phyloP scores from a whole-genome alignment of 2,113 vertebrate species.

The Trinectes maculatus region DNA sequence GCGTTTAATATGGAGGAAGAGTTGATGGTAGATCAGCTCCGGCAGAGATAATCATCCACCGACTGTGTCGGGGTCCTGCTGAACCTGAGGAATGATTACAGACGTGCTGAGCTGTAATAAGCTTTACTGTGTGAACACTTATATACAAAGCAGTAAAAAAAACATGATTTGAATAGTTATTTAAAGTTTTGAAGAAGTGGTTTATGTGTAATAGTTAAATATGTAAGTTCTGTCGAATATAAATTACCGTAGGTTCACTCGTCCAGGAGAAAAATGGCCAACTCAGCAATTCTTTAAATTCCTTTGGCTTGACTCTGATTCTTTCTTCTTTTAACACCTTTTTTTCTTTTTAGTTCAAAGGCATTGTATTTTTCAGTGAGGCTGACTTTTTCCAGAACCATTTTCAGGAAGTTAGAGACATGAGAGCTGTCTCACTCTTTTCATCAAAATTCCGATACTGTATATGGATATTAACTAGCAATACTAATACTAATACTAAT shows the following conservation, averaged over 20 bases:
- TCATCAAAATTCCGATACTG: no score
- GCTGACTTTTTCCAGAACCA: neutral
- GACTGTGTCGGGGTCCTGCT: conserved; percentile 23
- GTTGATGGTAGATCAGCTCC: conserved; percentile 10
- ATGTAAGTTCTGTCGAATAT: no score
- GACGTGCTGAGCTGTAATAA: conserved; percentile 50
- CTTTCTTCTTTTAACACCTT: conserved; percentile 10
- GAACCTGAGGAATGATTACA: conserved; percentile 28
- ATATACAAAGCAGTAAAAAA: conserved; percentile 18
- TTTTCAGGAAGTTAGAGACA: no score
- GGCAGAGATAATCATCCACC: conserved; percentile 10
- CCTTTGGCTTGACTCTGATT: conserved; percentile 17
- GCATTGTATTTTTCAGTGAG: no score
- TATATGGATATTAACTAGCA: no score
- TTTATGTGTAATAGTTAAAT: conserved; percentile 39
- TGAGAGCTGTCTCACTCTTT: no score
- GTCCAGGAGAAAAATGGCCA: conserved; percentile 33
- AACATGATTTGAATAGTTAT: conserved; percentile 30
- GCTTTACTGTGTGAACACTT: conserved; percentile 23
- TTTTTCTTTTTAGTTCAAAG: no score
- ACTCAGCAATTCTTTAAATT: conserved; percentile 28
- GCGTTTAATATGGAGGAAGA: conserved; percentile 15
- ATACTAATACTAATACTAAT: no score
- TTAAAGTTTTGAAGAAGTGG: conserved; percentile 22
- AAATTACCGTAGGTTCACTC: conserved; percentile 37